phyloP scores from a whole-genome alignment of 2,888 invertebrate species.

The Melieria omissa region DNA sequence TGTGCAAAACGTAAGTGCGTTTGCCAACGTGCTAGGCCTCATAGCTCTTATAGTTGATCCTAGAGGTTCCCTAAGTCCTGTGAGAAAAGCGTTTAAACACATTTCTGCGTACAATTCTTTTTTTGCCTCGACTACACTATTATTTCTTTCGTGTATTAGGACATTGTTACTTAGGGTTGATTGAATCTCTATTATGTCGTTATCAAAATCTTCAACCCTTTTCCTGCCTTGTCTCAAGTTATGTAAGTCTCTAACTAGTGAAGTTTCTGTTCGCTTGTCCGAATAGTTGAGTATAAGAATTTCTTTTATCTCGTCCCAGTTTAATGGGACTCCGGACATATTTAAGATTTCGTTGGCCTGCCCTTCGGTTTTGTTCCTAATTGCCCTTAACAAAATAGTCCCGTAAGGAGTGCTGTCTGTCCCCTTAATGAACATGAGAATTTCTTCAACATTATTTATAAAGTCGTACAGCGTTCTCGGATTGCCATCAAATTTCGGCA shows the following conservation, averaged over 20 bases:
- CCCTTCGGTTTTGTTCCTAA: background rate
- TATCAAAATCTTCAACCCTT: conserved; percentile 41
- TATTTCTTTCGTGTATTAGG: conserved; percentile 42
- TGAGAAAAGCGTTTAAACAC: conserved; percentile 45
- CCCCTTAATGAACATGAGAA: no score
- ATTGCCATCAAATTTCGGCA: background rate
- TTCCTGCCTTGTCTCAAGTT: conserved; percentile 32
- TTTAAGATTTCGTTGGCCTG: background rate
- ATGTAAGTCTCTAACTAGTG: conserved; percentile 15
- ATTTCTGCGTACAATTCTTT: conserved; percentile 42
- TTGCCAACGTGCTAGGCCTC: conserved; percentile 2
- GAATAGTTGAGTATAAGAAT: conserved; percentile 7
- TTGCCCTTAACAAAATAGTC: background rate
- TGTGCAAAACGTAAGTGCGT: conserved; percentile 17
- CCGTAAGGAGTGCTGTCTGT: no score
- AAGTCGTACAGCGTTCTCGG: background rate
- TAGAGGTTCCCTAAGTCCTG: conserved; percentile 45
- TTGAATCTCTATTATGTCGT: background rate
- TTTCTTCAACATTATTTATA: no score
- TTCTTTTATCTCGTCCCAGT: conserved; percentile 18
- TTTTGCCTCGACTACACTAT: conserved; percentile 38
- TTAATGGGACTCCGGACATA: conserved; percentile 13
- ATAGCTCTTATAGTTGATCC: conserved; percentile 42
- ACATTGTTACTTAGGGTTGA: conserved; percentile 41
- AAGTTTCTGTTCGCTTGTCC: conserved; percentile 13